Evolutionary conservation across 2,888 invertebrate genomes (phyloP).

Genomic region (Caenorhabditis angaria): DNA sequence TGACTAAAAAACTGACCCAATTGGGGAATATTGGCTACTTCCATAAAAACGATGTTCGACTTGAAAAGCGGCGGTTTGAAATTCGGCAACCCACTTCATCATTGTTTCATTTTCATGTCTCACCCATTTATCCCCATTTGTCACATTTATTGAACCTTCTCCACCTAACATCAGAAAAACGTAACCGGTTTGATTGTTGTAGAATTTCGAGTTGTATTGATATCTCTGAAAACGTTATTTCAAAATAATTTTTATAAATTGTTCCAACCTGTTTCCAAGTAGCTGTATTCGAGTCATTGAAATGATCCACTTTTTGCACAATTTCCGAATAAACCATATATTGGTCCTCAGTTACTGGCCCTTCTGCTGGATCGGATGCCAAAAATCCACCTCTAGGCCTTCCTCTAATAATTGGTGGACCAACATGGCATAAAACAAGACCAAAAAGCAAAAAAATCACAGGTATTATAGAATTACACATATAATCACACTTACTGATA

Average conservation of each 20-base stretch:
- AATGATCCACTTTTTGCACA: conserved; percentile 39
- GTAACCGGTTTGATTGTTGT: conserved; percentile 38
- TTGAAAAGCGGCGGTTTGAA: conserved; percentile 51
- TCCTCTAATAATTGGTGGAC: conserved; percentile 33
- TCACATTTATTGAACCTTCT: conserved; percentile 39
- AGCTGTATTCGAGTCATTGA: conserved; percentile 8
- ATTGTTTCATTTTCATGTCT: conserved; percentile 46
- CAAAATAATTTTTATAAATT: neutral
- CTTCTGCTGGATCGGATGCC: conserved; percentile 24
- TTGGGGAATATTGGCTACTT: conserved; percentile 37
- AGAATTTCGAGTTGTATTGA: conserved; percentile 54
- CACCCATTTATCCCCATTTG: conserved; percentile 52
- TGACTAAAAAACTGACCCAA: conserved; percentile 16
- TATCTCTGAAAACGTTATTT: conserved; percentile 29
- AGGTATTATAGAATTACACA: neutral
- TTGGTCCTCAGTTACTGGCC: conserved; percentile 32
- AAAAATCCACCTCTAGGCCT: conserved; percentile 30
- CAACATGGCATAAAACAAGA: conserved; percentile 32
- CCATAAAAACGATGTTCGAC: conserved; percentile 55
- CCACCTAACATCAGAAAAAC: conserved; percentile 54
- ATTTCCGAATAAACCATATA: conserved; percentile 45
- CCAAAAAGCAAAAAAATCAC: neutral
- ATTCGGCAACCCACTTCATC: conserved; percentile 53
- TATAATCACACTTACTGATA: too few relatives aligned
- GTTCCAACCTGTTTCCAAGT: conserved; percentile 45